These are phyloP conservation scores for Drosophila littoralis DNA, from an alignment of 1,140 invertebrate genomes.

Conservation along the genomic window DNA sequence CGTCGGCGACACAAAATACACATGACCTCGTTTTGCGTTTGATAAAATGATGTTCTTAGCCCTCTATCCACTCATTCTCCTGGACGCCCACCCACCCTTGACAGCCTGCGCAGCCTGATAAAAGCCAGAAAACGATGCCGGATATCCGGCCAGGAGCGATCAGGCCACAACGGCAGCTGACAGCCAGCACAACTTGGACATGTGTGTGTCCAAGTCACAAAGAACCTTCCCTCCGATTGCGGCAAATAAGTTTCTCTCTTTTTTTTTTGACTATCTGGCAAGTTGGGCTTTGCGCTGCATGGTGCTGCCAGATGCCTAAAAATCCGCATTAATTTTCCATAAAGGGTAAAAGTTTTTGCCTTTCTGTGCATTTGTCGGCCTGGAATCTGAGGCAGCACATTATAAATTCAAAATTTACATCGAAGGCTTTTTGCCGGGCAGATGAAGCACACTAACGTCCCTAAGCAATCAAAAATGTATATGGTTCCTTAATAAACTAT, in stretches of 20 bases:
- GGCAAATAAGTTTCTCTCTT: constrained; percentile 6
- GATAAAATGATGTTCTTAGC: constrained; percentile 63
- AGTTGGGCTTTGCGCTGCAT: not conserved
- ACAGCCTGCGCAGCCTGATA: constrained; percentile 30
- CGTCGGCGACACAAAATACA: constrained; percentile 46
- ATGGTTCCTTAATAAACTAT: not conserved
- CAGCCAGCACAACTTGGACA: constrained; percentile 35
- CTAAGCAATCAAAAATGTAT: not conserved
- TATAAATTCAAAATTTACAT: constrained; percentile 59
- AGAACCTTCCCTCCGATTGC: no score
- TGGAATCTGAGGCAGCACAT: constrained; percentile 37
- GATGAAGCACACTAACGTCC: not conserved
- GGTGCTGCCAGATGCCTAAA: constrained; percentile 32
- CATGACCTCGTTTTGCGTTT: constrained; percentile 65
- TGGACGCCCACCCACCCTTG: not conserved
- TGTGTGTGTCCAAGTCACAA: constrained; percentile 23
- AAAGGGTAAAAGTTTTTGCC: constrained; percentile 47
- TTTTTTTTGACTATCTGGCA: constrained; percentile 22
- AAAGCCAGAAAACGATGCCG: constrained; percentile 46
- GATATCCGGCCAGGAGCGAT: constrained; percentile 50
- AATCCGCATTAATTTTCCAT: constrained; percentile 65
- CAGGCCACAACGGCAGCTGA: constrained; percentile 35
- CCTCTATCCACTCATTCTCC: constrained; percentile 3
- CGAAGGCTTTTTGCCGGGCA: constrained; percentile 16
- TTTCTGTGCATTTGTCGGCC: constrained; percentile 15